These are phyloP conservation scores for Thalassaphorura encarpata DNA, from an alignment of 1,140 invertebrate species.

Conservation along the genomic window DNA sequence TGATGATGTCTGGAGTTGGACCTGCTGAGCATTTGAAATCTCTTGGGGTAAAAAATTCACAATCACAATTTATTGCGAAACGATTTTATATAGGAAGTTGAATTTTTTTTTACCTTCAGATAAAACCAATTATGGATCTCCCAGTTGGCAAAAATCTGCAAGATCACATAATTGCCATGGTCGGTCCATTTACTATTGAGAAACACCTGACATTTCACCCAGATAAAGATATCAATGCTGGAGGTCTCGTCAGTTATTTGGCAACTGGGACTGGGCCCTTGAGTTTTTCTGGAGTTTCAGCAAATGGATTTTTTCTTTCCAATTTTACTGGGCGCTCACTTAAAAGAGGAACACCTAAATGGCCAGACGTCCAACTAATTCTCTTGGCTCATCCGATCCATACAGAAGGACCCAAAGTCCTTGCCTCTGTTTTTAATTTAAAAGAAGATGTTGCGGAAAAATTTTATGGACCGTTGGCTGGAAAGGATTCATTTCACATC, in stretches of 20 bases:
- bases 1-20: conserved; percentile 50
- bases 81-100: background rate
- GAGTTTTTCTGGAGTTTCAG: conserved; percentile 18
- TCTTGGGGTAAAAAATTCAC: conserved; percentile 30
- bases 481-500: conserved; percentile 29
- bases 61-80: background rate
- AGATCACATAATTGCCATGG: conserved; percentile 36
- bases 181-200: conserved; percentile 20
- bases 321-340: conserved; percentile 7
- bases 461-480: conserved; percentile 21
- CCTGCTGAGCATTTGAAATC: conserved; percentile 41
- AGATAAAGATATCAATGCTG: conserved; percentile 16
- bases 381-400: conserved; percentile 17
- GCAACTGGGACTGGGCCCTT: conserved; percentile 21
- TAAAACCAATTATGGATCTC: conserved; percentile 41
- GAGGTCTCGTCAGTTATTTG: conserved; percentile 17
- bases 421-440: conserved; percentile 22
- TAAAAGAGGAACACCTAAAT: background rate
- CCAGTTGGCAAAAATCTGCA: conserved; percentile 70
- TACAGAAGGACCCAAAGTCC: conserved; percentile 1
- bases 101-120: conserved; percentile 4
- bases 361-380: conserved; percentile 30
- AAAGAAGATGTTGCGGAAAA: conserved; percentile 16
- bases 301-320: conserved; percentile 22
- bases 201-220: conserved; percentile 19